Evolutionary conservation across 1,140 invertebrate genomes (phyloP).

Genomic region (Cotesia vestalis): DNA sequence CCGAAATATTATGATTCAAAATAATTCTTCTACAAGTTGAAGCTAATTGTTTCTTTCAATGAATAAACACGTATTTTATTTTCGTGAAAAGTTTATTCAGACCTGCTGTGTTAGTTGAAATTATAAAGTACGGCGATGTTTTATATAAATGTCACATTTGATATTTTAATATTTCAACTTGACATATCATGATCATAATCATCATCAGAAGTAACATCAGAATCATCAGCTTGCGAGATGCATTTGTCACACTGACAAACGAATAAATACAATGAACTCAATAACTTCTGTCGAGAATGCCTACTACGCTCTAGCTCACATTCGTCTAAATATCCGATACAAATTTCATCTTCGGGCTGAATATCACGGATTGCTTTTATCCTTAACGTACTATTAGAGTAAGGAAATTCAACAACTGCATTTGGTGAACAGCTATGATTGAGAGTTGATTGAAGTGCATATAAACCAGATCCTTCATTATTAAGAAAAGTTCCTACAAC

Average conservation of each 20-base stretch:
- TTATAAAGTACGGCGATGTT: too few relatives aligned
- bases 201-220: constrained; percentile 79
- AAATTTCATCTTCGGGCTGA: constrained; percentile 85
- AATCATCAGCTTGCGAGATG: constrained; percentile 74
- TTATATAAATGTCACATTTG: neutral
- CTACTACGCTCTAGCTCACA: constrained; percentile 81
- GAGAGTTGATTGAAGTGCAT: constrained; percentile 82
- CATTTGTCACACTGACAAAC: constrained; percentile 85
- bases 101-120: too few relatives aligned
- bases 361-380: constrained; percentile 82
- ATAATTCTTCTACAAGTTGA: too few relatives aligned
- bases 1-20: too few relatives aligned
- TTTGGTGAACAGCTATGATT: constrained; percentile 95
- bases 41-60: too few relatives aligned
- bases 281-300: constrained; percentile 85
- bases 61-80: too few relatives aligned
- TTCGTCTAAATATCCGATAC: constrained; percentile 90
- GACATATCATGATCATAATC: constrained; percentile 46
- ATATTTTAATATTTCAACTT: constrained; percentile 35
- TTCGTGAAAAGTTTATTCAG: too few relatives aligned
- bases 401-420: constrained; percentile 84
- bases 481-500: constrained; percentile 89
- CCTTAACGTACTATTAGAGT: constrained; percentile 83
- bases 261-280: constrained; percentile 88
- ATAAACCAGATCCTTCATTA: constrained; percentile 93